Evolutionary conservation across 2,888 invertebrate species (phyloP), one percentile per base, ranked within the genome.

Genomic region (Diarsia dahlii): DNA sequence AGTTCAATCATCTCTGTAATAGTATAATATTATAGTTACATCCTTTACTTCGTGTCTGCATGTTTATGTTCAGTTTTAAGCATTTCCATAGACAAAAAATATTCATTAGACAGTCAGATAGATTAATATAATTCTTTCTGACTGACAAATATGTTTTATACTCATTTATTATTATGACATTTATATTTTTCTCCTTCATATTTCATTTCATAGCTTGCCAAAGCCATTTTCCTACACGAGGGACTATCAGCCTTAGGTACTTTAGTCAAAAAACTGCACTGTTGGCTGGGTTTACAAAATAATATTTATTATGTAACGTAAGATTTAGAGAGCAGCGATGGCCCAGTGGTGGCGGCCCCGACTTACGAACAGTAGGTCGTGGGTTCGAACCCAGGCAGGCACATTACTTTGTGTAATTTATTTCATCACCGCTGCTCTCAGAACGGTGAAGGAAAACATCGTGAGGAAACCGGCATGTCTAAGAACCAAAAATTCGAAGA

Each of bases 1-100:
- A 50, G 75, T 74, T 75, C 23, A 74, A 45, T 50, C 9, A 60
- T 58, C 73, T 20, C 8, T 58, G 12, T 60, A 39, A 15, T 15
- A 28, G 28, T 28, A 28, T 28, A 28, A 2, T n/a, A n/a, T 28
- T 28, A 28, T n/a, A 28, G 28, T 28, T 28, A 48, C 8, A 56
- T 20, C 4, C 23, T 20, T 18, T 18, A n/a, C 8, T 10, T 67
- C 8, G 1, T 15, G 1, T 15, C n/a, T 58, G 39, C 6, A 20
- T 62, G 20, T 34, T 60, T 9, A 12, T 13, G n/a, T n/a, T 5
- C 1, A 34, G n/a, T 39, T 71, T 48, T 67, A 9, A 9, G 34
- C 12, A 3, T 46, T 18, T 5, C 12, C 12, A 13, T 23, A 18
- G 5, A 12, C 13, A 48, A n/a, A 12, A 28, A n/a, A 12, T 66